Evolutionary conservation across 2,888 invertebrate species (phyloP).

Genomic region (Acheta domesticus): DNA sequence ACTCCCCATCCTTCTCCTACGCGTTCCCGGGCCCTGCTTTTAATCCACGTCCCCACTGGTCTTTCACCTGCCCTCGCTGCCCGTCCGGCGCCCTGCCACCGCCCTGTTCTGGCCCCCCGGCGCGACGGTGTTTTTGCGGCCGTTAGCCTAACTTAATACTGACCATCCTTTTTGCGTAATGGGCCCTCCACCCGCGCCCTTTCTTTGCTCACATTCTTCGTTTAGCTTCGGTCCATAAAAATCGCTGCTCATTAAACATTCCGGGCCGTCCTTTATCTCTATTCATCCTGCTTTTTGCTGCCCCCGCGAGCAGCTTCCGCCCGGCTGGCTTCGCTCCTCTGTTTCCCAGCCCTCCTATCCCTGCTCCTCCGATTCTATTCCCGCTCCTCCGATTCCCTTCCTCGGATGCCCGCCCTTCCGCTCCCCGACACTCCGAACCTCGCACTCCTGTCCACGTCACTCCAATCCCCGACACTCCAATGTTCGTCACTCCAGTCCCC

Average conservation of each 20-base stretch:
- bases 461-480: not conserved
- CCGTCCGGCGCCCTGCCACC: not conserved
- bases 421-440: not conserved
- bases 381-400: not conserved
- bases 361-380: not conserved
- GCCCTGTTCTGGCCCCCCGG: not conserved
- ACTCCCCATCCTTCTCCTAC: no score
- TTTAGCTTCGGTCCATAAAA: slow-evolving; percentile 8
- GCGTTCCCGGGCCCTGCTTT: no score
- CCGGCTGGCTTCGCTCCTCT: not conserved
- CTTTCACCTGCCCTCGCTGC: no score
- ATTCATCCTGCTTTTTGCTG: not conserved
- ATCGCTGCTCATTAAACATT: slow-evolving; percentile 18
- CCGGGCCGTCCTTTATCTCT: not conserved
- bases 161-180: not conserved
- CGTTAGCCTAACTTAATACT: slow-evolving; percentile 1
- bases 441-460: not conserved
- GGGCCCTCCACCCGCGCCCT: not conserved
- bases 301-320: not conserved
- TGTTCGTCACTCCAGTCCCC: no score
- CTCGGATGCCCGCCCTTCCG: not conserved
- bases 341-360: not conserved
- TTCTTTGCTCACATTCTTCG: not conserved
- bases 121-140: not conserved
- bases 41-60: no score